Base-by-base conservation (phyloP, 2,797 vertebrate genomes). In the Tiaroga cobitis region DNA sequence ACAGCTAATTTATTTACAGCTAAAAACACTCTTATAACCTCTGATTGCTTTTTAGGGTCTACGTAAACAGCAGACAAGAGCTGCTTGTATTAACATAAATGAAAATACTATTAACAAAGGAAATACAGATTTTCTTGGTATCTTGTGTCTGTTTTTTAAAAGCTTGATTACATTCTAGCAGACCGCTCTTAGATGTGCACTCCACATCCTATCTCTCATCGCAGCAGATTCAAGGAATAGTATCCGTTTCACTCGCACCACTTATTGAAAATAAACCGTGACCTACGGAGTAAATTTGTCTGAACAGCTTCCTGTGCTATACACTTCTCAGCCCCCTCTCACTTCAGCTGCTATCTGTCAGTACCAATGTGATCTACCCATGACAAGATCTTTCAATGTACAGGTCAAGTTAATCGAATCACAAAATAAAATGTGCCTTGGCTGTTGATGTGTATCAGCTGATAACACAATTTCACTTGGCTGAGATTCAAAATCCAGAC, bases 1-100 rank as follows among this genome's bases (percentile, higher is more conserved):
- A n/a, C n/a, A n/a, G n/a, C n/a, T n/a, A 34, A 67, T 75, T 76
- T 43, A 46, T 82, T 74, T 83, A 76, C 15, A 54, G 24, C 59
- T 75, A 67, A 65, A 80, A 39, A 63, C 32, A 39, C 43, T 75
- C 13, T 9, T 76, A 76, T 65, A 75, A 49, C 3, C 41, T 59
- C 32, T 8, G 54, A 26, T 77, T 59, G 54, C 34, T 61, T 41
- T 51, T 56, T 41, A 51, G 32, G 0, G 16, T 67, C 8, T 76
- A 24, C 41, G 29, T 83, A 49, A 49, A 43, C 41, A 11, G 59
- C 13, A 73, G n/a, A 41, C 19, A 81, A 81, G n/a, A 72, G 56
- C 56, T 73, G 18, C 68, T 81, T 81, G 11, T 63, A 37, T 26
- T n/a, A 34, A 10, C 24, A 77, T 7, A 68, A 51, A 51, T 68